These are phyloP conservation scores for Aphis craccivora DNA, from an alignment of 1,140 invertebrate genomes.

Conservation along the genomic window DNA sequence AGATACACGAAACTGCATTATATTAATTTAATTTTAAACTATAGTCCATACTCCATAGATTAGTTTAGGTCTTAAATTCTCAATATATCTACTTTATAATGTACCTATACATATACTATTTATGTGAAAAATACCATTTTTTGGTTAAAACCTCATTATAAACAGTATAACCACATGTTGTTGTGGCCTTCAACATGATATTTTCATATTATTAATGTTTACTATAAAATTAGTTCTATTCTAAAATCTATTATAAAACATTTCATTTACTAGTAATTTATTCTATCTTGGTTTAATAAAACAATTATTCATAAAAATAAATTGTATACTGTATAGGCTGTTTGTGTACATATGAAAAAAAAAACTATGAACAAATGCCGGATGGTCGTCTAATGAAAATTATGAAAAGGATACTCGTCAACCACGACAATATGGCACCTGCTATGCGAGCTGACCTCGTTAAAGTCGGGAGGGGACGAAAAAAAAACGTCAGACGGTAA, in stretches of 20 bases:
- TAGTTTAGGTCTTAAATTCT: too few species aligned
- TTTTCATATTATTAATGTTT: not conserved
- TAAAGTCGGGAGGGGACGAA: not conserved
- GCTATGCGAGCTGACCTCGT: constrained; percentile 45
- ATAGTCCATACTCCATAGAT: too few species aligned
- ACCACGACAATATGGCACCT: constrained; percentile 46
- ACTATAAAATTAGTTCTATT: not conserved
- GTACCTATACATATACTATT: too few species aligned
- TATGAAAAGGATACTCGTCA: constrained; percentile 32
- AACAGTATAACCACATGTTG: not conserved
- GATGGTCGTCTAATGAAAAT: constrained; percentile 18
- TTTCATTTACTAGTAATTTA: not conserved
- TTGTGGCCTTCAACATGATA: not conserved
- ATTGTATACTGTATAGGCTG: not conserved
- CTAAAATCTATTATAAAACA: not conserved
- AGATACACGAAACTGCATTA: too few species aligned
- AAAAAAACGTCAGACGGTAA: constrained; percentile 12
- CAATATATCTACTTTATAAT: too few species aligned
- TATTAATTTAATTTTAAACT: too few species aligned
- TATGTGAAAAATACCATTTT: too few species aligned
- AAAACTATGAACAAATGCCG: not conserved
- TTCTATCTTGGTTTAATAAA: not conserved
- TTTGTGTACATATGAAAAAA: not conserved
- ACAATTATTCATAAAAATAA: constrained; percentile 29
- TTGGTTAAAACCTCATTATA: too few species aligned